Conservation (phyloP, 2,113 vertebrate species). For the Hyperoodon ampullatus region DNA sequence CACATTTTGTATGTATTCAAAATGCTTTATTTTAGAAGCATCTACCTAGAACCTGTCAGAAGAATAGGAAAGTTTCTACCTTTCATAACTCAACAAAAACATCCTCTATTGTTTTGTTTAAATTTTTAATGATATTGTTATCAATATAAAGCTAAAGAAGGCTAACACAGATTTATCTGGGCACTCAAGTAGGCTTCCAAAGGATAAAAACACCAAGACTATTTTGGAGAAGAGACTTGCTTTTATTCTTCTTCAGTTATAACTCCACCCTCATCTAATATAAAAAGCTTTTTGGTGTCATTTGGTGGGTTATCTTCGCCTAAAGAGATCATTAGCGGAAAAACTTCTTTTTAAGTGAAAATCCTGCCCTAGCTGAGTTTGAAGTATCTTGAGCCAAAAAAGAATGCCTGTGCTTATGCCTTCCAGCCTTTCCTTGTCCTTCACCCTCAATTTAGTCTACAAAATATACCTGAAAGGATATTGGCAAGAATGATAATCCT, state of each 20-base stretch:
- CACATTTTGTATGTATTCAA: neutral
- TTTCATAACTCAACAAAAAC: slow-evolving; percentile 35
- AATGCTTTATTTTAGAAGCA: neutral
- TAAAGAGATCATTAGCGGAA: slow-evolving; percentile 13
- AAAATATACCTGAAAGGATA: slow-evolving; percentile 53
- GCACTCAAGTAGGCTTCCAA: neutral
- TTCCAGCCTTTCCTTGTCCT: slow-evolving; percentile 1
- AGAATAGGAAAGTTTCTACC: neutral
- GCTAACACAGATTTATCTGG: neutral
- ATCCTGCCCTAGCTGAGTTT: neutral
- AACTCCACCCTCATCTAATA: neutral
- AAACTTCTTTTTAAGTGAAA: slow-evolving; percentile 33
- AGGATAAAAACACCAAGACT: neutral
- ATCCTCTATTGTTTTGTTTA: neutral
- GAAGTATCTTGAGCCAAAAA: slow-evolving; percentile 15
- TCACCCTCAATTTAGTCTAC: neutral
- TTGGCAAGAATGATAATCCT: slow-evolving; percentile 1
- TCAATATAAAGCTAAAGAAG: neutral
- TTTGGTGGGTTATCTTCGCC: neutral
- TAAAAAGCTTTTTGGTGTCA: neutral
- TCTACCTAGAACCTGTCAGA: neutral
- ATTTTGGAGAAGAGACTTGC: neutral
- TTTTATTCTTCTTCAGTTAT: neutral
- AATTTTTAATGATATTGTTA: slow-evolving; percentile 34
- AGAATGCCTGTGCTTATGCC: neutral